Conservation (phyloP, 2,113 vertebrate genomes). For the Genyomyrus donnyi region DNA sequence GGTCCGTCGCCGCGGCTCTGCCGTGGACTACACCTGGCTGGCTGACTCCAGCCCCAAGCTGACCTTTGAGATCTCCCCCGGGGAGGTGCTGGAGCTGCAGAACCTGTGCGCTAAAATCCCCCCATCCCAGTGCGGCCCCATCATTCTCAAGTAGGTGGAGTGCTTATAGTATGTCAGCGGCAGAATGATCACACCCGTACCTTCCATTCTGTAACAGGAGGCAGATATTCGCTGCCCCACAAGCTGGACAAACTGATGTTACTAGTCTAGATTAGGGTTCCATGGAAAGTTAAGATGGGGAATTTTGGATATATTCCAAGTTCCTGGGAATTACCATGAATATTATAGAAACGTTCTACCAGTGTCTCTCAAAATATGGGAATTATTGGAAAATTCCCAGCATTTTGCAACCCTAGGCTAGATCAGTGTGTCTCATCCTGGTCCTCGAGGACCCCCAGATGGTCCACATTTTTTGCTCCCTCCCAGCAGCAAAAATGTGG, state of each 20-base stretch:
- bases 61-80: constrained; percentile 58
- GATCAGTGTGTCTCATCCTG: neutral
- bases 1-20: constrained; percentile 49
- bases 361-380: too few relatives aligned
- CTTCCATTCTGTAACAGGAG: neutral
- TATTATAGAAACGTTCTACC: too few relatives aligned
- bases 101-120: constrained; percentile 64
- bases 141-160: constrained; percentile 56
- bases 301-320: too few relatives aligned
- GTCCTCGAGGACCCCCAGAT: neutral
- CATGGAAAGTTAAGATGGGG: too few relatives aligned
- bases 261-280: neutral
- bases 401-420: neutral
- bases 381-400: too few relatives aligned
- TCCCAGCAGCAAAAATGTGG: neutral
- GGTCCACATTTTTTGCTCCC: neutral
- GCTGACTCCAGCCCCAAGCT: constrained; percentile 45
- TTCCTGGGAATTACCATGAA: too few relatives aligned
- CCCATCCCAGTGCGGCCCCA: constrained; percentile 63
- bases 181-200: neutral
- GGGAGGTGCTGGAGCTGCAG: constrained; percentile 64
- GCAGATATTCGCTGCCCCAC: neutral
- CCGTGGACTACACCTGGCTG: constrained; percentile 69
- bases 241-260: neutral
- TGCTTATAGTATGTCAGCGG: neutral